Conservation (phyloP, 2,113 vertebrate species). For the Leptosomus discolor region DNA sequence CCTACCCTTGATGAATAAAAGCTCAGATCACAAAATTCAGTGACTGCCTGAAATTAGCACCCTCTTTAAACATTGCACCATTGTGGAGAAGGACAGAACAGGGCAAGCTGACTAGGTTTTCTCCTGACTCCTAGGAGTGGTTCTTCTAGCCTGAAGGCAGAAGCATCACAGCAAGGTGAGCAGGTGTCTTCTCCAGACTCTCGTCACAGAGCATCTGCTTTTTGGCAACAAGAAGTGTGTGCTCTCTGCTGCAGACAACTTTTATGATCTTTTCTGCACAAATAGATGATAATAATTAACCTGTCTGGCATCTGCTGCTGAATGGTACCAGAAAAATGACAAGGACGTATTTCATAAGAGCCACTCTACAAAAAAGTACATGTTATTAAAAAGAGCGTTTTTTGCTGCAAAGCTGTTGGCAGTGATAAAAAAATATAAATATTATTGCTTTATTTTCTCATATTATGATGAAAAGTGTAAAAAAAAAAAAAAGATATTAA, state of each 20-base stretch:
- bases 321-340: slow-evolving; percentile 10
- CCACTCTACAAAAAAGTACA: neutral
- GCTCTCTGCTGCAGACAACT: neutral
- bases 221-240: neutral
- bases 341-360: slow-evolving; percentile 5
- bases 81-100: neutral
- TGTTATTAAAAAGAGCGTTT: neutral
- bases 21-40: neutral
- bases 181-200: neutral
- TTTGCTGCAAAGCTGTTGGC: neutral
- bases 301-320: neutral
- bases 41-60: neutral
- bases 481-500: neutral
- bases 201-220: neutral
- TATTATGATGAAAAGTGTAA: neutral
- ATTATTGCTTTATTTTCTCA: neutral
- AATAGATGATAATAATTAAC: slow-evolving; percentile 62
- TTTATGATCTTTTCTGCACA: slow-evolving; percentile 14
- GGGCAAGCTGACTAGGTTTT: neutral
- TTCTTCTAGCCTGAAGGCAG: neutral
- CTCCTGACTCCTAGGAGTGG: neutral
- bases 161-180: neutral
- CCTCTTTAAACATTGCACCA: neutral
- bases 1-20: neutral
- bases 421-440: neutral